phyloP scores from a whole-genome alignment of 2,113 vertebrate genomes.

The Otolemur garnettii region DNA sequence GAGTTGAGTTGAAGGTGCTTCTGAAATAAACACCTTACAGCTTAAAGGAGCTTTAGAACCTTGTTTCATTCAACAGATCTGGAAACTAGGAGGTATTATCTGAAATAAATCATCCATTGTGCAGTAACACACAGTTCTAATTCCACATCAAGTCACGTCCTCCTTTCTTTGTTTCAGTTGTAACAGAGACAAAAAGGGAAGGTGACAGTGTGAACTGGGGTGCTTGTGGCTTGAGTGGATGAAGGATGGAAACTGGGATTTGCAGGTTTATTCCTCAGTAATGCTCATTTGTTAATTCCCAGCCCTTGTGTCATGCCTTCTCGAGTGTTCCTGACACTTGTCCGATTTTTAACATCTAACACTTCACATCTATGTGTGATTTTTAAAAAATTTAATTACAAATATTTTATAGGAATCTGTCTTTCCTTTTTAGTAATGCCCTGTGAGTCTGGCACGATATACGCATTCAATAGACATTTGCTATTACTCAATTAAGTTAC shows the following conservation, averaged over 20 bases:
- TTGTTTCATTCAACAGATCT: not conserved
- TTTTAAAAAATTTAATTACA: slow-evolving; percentile 17
- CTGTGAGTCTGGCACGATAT: not conserved
- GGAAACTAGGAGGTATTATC: not conserved
- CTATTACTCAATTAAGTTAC: not conserved
- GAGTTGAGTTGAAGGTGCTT: not conserved
- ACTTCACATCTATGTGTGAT: not conserved
- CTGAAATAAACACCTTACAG: not conserved
- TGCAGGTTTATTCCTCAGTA: not conserved
- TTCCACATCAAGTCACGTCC: not conserved
- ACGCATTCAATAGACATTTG: not conserved
- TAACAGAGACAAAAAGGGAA: not conserved
- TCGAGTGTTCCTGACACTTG: not conserved
- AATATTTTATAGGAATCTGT: not conserved
- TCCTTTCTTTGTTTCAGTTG: slow-evolving; percentile 3
- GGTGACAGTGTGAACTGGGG: not conserved
- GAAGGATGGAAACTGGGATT: not conserved
- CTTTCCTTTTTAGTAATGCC: not conserved
- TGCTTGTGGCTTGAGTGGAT: not conserved
- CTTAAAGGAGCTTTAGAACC: not conserved
- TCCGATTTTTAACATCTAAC: not conserved
- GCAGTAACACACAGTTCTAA: not conserved
- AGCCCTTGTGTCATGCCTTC: not conserved
- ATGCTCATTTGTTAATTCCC: not conserved
- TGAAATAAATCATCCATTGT: not conserved